Conservation (phyloP, 2,113 vertebrate genomes). For the Paratilapia polleni region DNA sequence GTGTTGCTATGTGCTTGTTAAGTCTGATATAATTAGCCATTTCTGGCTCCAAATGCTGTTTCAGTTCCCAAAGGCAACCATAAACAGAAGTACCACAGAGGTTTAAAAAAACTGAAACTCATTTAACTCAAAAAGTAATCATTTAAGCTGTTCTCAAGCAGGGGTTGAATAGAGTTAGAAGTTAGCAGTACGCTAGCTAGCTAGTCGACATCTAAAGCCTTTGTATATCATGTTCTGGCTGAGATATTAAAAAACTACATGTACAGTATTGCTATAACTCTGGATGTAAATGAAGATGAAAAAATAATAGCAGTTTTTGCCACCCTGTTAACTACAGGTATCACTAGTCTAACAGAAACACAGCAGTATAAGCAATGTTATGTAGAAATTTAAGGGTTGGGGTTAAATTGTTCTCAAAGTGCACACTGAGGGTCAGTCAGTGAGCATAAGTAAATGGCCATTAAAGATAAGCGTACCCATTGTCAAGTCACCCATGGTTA, state of each 20-base stretch:
- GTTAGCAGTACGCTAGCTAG: not conserved
- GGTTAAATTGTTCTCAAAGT: not conserved
- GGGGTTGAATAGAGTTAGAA: not conserved
- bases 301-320: no score
- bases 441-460: not conserved
- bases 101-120: not conserved
- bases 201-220: not conserved
- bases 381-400: not conserved
- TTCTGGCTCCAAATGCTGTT: not conserved
- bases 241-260: not conserved
- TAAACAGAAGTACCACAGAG: not conserved
- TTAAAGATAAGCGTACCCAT: not conserved
- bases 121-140: not conserved
- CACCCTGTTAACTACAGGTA: no score
- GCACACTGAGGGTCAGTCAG: no score
- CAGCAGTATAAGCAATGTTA: not conserved
- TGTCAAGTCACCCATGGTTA: not conserved
- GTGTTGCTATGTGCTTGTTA: not conserved
- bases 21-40: not conserved
- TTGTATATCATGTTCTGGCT: not conserved
- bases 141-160: not conserved
- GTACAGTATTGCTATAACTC: no score
- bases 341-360: not conserved
- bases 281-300: not conserved
- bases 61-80: not conserved